Conservation (phyloP, 1,140 invertebrate genomes). For the Physella acuta region DNA sequence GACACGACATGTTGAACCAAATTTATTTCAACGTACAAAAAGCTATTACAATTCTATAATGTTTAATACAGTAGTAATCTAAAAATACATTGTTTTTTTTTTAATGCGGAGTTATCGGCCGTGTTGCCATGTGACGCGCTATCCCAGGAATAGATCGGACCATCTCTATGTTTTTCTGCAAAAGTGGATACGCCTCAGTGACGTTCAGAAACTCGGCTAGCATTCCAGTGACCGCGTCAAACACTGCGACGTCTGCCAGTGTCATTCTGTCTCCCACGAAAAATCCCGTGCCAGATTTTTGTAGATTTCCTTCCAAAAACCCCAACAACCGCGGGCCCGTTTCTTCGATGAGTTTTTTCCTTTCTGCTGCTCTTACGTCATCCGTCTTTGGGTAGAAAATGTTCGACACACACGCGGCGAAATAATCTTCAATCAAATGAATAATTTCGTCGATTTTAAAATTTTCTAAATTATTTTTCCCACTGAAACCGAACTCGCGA, state of each 20-base stretch:
- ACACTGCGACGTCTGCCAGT: neutral
- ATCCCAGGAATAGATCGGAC: no score
- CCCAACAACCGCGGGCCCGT: slow-evolving; percentile 21
- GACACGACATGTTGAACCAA: no score
- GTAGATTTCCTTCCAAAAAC: slow-evolving; percentile 16
- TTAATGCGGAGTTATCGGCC: no score
- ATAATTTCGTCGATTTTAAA: neutral
- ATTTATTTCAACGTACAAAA: no score
- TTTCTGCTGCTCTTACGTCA: neutral
- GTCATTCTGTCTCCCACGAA: slow-evolving; percentile 1
- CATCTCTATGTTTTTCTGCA: no score
- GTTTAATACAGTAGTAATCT: no score
- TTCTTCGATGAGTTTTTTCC: neutral
- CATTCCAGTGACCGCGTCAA: neutral
- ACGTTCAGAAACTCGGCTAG: neutral
- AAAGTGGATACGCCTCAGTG: neutral
- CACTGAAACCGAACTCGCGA: slow-evolving; percentile 39
- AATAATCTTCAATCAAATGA: slow-evolving; percentile 1
- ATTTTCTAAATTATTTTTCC: slow-evolving; percentile 1
- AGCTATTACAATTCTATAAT: no score
- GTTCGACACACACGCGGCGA: neutral
- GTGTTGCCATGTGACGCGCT: no score
- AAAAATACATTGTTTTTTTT: no score
- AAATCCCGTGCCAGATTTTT: slow-evolving; percentile 19
- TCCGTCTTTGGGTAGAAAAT: no score